Evolutionary conservation across 92 coral and sea anemone genomes (phyloP).

Genomic region (Porites divaricata): DNA sequence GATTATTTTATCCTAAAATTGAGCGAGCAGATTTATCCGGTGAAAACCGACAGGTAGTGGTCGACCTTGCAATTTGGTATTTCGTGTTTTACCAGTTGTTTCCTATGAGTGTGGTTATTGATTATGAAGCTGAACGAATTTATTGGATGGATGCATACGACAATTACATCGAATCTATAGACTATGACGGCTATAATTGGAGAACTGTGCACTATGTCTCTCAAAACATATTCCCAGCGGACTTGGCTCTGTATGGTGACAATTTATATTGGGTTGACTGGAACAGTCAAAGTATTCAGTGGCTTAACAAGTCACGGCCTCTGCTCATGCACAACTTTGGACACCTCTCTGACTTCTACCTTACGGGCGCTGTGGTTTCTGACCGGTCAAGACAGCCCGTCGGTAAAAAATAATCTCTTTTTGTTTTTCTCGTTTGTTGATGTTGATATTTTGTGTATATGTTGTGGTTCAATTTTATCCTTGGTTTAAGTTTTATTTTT

Average conservation of each 20-base stretch:
- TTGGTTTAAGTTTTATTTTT: too few species aligned
- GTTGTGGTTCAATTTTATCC: too few species aligned
- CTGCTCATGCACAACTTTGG: constrained; percentile 33
- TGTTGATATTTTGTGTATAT: neutral
- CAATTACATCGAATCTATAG: constrained; percentile 64
- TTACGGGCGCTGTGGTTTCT: constrained; percentile 52
- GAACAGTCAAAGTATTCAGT: constrained; percentile 24
- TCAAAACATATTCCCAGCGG: constrained; percentile 19
- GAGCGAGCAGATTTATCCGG: neutral
- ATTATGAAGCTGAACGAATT: constrained; percentile 55
- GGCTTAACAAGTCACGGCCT: constrained; percentile 15
- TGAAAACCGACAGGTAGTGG: constrained; percentile 27
- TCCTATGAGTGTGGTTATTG: constrained; percentile 71
- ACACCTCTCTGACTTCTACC: constrained; percentile 3
- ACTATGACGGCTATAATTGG: constrained; percentile 64
- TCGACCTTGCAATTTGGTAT: constrained; percentile 20
- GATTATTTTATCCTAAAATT: neutral
- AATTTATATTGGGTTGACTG: constrained; percentile 39
- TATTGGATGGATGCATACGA: constrained; percentile 75
- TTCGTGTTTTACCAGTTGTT: neutral
- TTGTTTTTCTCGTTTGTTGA: neutral
- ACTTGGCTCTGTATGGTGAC: constrained; percentile 29
- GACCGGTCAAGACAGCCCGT: constrained; percentile 64
- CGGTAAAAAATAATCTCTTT: constrained; percentile 22
- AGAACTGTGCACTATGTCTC: neutral